phyloP scores from a whole-genome alignment of 2,797 vertebrate genomes.

The Acanthurus tractus region DNA sequence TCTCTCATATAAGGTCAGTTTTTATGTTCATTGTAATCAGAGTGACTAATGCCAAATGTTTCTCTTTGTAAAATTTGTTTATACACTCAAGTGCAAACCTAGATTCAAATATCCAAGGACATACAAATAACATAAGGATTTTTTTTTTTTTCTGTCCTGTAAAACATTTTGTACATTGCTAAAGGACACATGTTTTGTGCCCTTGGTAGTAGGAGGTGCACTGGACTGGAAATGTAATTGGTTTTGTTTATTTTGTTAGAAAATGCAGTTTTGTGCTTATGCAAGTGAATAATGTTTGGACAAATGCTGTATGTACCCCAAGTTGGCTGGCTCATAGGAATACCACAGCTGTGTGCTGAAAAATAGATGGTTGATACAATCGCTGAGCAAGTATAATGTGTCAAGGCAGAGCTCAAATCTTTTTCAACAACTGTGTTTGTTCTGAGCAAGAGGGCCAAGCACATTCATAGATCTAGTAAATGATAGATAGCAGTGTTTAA shows the following conservation, averaged over 20 bases:
- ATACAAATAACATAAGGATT: slow-evolving; percentile 6
- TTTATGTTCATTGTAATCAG: too few relatives aligned
- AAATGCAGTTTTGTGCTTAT: slow-evolving; percentile 77
- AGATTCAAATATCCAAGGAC: slow-evolving; percentile 17
- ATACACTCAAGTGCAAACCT: background rate
- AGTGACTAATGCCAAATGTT: too few relatives aligned
- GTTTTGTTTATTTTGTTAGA: slow-evolving; percentile 73
- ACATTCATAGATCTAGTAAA: slow-evolving; percentile 36
- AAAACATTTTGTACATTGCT: slow-evolving; percentile 40
- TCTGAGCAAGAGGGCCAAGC: slow-evolving; percentile 19
- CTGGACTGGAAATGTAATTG: slow-evolving; percentile 70
- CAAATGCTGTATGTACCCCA: slow-evolving; percentile 61
- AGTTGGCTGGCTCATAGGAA: slow-evolving; percentile 72
- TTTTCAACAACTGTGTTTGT: slow-evolving; percentile 54
- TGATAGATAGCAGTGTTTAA: slow-evolving; percentile 15
- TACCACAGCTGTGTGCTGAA: slow-evolving; percentile 74
- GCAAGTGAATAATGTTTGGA: slow-evolving; percentile 71
- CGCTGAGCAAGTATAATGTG: slow-evolving; percentile 61
- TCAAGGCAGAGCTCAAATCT: slow-evolving; percentile 45
- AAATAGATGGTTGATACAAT: slow-evolving; percentile 69
- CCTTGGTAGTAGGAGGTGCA: slow-evolving; percentile 54
- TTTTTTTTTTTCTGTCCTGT: slow-evolving; percentile 2
- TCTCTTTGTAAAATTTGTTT: background rate
- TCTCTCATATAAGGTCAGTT: too few relatives aligned
- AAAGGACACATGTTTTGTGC: slow-evolving; percentile 53